Percentiles rank a stretch among this genome's conserved stretches.
phyloP scores from a whole-genome alignment of 2,113 vertebrate species.

The Lamprologus speciosus region DNA sequence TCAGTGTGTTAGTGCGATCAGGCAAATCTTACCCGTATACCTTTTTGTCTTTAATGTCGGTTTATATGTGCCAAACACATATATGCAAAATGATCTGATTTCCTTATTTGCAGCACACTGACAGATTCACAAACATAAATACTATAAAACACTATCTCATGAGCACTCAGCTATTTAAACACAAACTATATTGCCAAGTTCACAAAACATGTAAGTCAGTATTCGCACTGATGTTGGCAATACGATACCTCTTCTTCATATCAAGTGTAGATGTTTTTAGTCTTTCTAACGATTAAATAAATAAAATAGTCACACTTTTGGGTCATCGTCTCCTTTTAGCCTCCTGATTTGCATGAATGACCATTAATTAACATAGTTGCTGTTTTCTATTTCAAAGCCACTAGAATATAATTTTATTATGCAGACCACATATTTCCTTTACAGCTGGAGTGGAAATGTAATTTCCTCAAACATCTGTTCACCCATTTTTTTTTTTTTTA shows the following conservation, averaged over 20 bases:
- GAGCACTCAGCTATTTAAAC: not conserved
- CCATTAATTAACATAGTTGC: not conserved
- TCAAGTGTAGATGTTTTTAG: not conserved
- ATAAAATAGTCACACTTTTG: not conserved
- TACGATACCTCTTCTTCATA: not conserved
- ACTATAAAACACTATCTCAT: not conserved
- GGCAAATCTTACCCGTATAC: not conserved
- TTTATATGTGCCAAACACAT: not conserved
- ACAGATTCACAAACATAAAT: not conserved
- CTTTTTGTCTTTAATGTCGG: not conserved
- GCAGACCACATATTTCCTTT: conserved; percentile 82
- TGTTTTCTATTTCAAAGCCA: not conserved
- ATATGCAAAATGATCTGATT: not conserved
- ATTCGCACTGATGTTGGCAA: not conserved
- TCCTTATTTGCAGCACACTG: not conserved
- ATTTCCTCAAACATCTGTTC: conserved; percentile 90
- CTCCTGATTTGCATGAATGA: not conserved
- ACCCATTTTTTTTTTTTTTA: not conserved
- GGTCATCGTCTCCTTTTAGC: not conserved
- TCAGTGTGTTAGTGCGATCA: not conserved
- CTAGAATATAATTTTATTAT: conserved; percentile 72
- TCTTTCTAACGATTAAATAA: not conserved
- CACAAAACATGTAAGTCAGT: not conserved
- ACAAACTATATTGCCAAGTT: not conserved
- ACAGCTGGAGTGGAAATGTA: conserved; percentile 72